Evolutionary conservation across 2,888 invertebrate species (phyloP).

Genomic region (Sipha maydis): DNA sequence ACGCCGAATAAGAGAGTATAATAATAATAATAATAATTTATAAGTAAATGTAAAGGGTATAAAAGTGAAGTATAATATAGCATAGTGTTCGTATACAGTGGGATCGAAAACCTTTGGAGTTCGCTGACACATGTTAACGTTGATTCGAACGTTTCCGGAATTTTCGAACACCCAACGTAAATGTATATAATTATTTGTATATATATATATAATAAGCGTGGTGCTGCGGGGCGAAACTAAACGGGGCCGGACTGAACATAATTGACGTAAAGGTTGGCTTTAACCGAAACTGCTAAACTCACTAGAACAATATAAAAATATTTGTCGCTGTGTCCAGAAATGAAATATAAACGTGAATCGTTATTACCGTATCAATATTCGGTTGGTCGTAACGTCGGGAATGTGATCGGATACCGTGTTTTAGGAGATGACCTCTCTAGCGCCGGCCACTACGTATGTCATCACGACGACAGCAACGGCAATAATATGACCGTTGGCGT

Average conservation of each 20-base stretch:
- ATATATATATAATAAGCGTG: background rate
- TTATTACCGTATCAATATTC: background rate
- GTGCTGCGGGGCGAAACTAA: background rate
- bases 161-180: no score
- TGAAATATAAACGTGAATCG: background rate
- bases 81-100: background rate
- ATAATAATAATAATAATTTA: background rate
- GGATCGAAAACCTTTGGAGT: no score
- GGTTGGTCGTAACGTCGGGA: background rate
- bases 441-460: no score
- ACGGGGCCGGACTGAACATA: constrained; percentile 39
- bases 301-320: constrained; percentile 49
- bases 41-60: constrained; percentile 5
- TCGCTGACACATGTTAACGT: no score
- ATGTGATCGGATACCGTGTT: background rate
- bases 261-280: constrained; percentile 44
- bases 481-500: no score
- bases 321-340: constrained; percentile 1
- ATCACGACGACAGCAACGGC: no score
- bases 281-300: background rate
- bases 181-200: no score
- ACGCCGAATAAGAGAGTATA: background rate
- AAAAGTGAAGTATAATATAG: background rate
- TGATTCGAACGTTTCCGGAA: no score
- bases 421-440: no score